Conservation (phyloP, 2,888 invertebrate species). For the Leptinotarsa tumamoca region DNA sequence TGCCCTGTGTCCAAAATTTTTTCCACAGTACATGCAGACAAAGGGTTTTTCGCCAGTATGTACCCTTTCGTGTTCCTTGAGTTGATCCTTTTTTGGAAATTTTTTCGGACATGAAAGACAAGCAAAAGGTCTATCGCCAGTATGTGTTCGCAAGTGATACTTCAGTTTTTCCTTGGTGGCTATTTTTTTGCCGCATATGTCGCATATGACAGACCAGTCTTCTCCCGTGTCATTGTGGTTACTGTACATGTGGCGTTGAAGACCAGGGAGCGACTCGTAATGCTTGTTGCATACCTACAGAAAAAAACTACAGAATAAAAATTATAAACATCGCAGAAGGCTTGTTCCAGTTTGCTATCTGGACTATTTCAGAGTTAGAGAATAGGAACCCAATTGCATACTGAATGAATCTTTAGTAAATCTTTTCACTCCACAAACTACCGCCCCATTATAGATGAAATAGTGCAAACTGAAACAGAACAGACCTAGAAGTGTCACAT, state of each 20-base stretch:
- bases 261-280: constrained; percentile 60
- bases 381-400: no score
- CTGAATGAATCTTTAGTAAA: no score
- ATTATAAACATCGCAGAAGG: no score
- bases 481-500: no score
- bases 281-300: constrained; percentile 64
- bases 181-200: constrained; percentile 54
- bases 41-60: constrained; percentile 65
- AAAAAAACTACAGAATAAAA: background rate
- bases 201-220: constrained; percentile 48
- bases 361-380: no score
- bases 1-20: constrained; percentile 53
- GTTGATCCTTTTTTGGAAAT: constrained; percentile 63
- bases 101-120: constrained; percentile 54
- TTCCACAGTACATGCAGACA: constrained; percentile 59
- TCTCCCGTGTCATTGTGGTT: constrained; percentile 44
- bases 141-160: constrained; percentile 68
- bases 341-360: no score
- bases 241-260: constrained; percentile 62
- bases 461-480: no score
- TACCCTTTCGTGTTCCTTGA: constrained; percentile 52
- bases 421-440: no score
- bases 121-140: constrained; percentile 67
- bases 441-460: no score
- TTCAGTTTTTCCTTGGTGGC: constrained; percentile 60